Evolutionary conservation across 2,888 invertebrate genomes (phyloP).

Genomic region (Agonopterix heracliana): DNA sequence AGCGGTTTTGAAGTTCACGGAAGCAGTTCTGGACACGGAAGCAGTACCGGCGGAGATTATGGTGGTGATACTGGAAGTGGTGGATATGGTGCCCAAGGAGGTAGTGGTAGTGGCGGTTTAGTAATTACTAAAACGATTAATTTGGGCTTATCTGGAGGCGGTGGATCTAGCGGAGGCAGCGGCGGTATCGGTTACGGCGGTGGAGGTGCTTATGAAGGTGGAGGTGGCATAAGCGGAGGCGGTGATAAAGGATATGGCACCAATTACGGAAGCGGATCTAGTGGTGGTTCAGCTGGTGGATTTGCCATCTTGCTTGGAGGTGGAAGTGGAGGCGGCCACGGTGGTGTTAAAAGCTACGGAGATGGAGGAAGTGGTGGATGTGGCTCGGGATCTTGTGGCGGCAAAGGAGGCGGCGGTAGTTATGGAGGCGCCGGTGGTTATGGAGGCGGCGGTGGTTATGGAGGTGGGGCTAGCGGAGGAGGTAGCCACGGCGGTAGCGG

Average conservation of each 20-base stretch:
- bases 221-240: slow-evolving; percentile 3
- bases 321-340: slow-evolving; percentile 11
- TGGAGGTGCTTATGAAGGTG: slow-evolving; percentile 7
- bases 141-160: neutral
- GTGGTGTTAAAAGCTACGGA: slow-evolving; percentile 11
- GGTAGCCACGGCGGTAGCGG: slow-evolving; percentile 10
- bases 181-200: slow-evolving; percentile 15
- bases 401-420: slow-evolving; percentile 8
- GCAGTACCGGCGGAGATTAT: slow-evolving; percentile 6
- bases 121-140: too few species aligned
- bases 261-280: neutral
- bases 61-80: slow-evolving; percentile 10
- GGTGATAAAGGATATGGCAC: neutral
- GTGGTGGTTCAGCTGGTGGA: slow-evolving; percentile 1
- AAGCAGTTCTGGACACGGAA: slow-evolving; percentile 7
- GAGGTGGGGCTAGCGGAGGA: slow-evolving; percentile 2
- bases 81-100: slow-evolving; percentile 8
- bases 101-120: neutral
- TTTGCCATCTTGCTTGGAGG: slow-evolving; percentile 8
- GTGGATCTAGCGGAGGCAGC: slow-evolving; percentile 14
- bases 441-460: slow-evolving; percentile 11
- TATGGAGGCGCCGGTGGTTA: slow-evolving; percentile 21
- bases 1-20: slow-evolving; percentile 6
- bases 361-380: slow-evolving; percentile 16
- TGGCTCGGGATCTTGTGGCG: slow-evolving; percentile 14